Evolutionary conservation across 2,113 vertebrate species (phyloP), one percentile per base, ranked within the genome.

Genomic region (Cebidichthys violaceus): DNA sequence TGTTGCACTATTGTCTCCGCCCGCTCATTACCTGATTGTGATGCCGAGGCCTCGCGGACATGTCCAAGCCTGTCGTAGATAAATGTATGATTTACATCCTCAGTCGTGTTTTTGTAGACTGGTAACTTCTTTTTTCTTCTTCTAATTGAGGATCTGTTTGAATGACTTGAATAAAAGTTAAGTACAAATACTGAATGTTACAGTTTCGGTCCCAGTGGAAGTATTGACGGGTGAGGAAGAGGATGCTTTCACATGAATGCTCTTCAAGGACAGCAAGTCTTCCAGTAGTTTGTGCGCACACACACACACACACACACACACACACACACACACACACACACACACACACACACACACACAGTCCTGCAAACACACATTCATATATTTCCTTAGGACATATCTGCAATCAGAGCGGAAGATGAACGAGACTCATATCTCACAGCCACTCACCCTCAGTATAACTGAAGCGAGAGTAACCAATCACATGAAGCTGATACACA

Each of bases 401-500:
- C 85, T 90, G 84, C 89, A 90, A 91, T 93, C 84, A 88, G 90
- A 93, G 92, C 71, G 75, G 86, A 90, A 93, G 86, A 92, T 88
- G 71, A 88, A 85, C 85, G 81, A 37, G 88, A 82, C 83, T 83
- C 74, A 1, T 74, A 82, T 86, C 88, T 92, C 70, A 27, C 70
- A 85, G 82, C 70, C 59, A 18, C 77, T 91, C 85, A 45, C 2
- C 66, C 82, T 89, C 70, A 35, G 27, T 79, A 70, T 24, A 75
- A 43, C 41, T 41, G 72, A 79, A 74, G 76, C 65, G 59, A 81
- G 73, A 84, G 41, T 45, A 80, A 83, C 72, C 77, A 79, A 85
- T 87, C 87, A 86, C 70, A 69, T 37, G 50, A 65, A 78, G 74
- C 60, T 37, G 3, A 69, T 65, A 55, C 50, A 39, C 80, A 68